A percentile compares a stretch with the other conserved stretches of the same genome.
phyloP scores from a whole-genome alignment of 2,797 vertebrate species.

The Nothura maculosa region DNA sequence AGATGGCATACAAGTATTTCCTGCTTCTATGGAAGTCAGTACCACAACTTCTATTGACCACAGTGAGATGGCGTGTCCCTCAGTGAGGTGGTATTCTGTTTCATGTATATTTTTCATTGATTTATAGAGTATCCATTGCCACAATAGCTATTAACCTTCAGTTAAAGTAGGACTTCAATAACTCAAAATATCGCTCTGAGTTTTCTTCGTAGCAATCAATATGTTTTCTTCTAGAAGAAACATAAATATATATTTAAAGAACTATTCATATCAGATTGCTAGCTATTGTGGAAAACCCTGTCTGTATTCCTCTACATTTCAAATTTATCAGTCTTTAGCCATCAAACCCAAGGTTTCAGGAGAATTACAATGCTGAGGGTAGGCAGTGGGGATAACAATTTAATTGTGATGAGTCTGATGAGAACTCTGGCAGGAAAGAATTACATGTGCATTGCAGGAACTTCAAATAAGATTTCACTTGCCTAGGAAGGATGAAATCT shows the following conservation, averaged over 20 bases:
- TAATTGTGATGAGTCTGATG: conserved; percentile 5
- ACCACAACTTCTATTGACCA: conserved; percentile 8
- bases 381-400: background rate
- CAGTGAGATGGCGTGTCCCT: background rate
- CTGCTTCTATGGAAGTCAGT: background rate
- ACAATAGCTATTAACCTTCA: conserved; percentile 58
- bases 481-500: background rate
- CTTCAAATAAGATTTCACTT: conserved; percentile 32
- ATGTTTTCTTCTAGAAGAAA: background rate
- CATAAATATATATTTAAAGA: background rate
- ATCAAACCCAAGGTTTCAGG: background rate
- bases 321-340: background rate
- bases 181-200: conserved; percentile 13
- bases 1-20: background rate
- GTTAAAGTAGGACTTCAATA: conserved; percentile 51
- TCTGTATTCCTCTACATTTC: background rate
- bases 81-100: background rate
- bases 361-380: background rate
- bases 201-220: conserved; percentile 48
- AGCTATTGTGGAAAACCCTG: background rate
- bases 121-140: conserved; percentile 53
- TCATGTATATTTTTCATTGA: conserved; percentile 45
- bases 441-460: background rate
- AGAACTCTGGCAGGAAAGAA: conserved; percentile 23
- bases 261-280: background rate